phyloP scores from a whole-genome alignment of 2,888 invertebrate genomes.

The Nebria brevicollis region DNA sequence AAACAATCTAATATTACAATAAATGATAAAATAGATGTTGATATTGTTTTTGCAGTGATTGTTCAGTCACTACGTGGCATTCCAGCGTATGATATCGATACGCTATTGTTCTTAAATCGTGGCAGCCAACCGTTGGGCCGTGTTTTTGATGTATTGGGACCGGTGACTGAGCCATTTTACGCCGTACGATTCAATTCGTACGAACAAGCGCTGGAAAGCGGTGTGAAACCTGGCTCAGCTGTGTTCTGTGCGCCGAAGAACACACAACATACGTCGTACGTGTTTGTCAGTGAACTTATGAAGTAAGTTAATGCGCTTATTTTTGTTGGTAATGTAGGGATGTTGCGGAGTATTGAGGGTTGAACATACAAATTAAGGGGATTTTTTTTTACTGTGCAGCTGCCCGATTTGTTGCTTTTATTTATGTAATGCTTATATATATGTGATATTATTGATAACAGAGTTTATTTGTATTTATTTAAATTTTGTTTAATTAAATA shows the following conservation, averaged over 20 bases:
- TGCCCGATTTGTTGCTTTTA: background rate
- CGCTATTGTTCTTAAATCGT: slow-evolving; percentile 84
- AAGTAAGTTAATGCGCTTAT: slow-evolving; percentile 65
- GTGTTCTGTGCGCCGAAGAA: slow-evolving; percentile 85
- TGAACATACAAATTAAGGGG: background rate
- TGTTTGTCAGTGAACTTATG: slow-evolving; percentile 78
- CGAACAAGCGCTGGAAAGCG: slow-evolving; percentile 77
- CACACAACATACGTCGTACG: slow-evolving; percentile 78
- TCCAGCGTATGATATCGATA: slow-evolving; percentile 86
- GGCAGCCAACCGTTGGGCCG: slow-evolving; percentile 80
- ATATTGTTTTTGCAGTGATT: slow-evolving; percentile 70
- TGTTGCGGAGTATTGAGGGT: background rate
- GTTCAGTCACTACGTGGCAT: slow-evolving; percentile 77
- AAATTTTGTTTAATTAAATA: slow-evolving; percentile 26
- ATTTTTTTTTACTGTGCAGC: background rate
- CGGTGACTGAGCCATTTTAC: slow-evolving; percentile 85
- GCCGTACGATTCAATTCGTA: slow-evolving; percentile 88
- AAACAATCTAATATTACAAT: too few species aligned
- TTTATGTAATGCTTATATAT: background rate
- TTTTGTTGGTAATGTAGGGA: background rate
- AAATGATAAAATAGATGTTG: background rate
- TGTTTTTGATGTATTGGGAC: slow-evolving; percentile 93
- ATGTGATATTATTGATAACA: background rate
- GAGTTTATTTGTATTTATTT: slow-evolving; percentile 19
- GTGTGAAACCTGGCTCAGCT: slow-evolving; percentile 73